phyloP scores from a whole-genome alignment of 1,140 invertebrate genomes.

The Radopholus similis region DNA sequence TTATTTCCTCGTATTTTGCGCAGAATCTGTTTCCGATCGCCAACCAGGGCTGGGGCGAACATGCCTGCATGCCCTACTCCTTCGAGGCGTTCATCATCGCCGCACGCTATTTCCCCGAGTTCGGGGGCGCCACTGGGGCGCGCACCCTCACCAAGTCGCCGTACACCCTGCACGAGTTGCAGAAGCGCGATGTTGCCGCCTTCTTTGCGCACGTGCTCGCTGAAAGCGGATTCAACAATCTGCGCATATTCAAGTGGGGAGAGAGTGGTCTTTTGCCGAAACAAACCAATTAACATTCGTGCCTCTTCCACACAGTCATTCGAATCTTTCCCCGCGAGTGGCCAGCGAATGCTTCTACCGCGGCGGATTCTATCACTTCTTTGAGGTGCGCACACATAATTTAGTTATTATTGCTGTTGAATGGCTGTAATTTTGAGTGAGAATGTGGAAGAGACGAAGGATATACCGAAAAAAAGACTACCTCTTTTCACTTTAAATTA shows the following conservation, averaged over 20 bases:
- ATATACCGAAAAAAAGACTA: too few species aligned
- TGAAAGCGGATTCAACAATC: constrained; percentile 45
- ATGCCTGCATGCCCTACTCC: constrained; percentile 53
- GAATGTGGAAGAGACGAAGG: too few species aligned
- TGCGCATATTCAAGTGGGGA: constrained; percentile 20
- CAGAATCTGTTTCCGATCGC: constrained; percentile 48
- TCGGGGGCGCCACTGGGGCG: constrained; percentile 31
- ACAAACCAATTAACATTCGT: not conserved
- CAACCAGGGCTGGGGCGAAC: constrained; percentile 53
- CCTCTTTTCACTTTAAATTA: too few species aligned
- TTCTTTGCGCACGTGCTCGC: constrained; percentile 50
- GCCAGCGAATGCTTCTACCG: constrained; percentile 53
- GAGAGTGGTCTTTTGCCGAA: not conserved
- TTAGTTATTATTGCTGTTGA: too few species aligned
- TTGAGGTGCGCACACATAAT: too few species aligned
- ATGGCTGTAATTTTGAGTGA: too few species aligned
- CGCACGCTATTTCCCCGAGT: constrained; percentile 56
- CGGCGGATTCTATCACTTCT: constrained; percentile 57
- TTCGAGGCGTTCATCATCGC: constrained; percentile 57
- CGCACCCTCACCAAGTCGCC: not conserved
- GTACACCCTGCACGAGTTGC: constrained; percentile 1
- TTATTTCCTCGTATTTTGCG: too few species aligned
- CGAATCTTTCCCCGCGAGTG: constrained; percentile 24
- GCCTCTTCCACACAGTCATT: not conserved
- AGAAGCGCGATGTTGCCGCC: constrained; percentile 34